Base-by-base conservation (phyloP, 2,888 invertebrate species). In the Notodonta ziczac region DNA sequence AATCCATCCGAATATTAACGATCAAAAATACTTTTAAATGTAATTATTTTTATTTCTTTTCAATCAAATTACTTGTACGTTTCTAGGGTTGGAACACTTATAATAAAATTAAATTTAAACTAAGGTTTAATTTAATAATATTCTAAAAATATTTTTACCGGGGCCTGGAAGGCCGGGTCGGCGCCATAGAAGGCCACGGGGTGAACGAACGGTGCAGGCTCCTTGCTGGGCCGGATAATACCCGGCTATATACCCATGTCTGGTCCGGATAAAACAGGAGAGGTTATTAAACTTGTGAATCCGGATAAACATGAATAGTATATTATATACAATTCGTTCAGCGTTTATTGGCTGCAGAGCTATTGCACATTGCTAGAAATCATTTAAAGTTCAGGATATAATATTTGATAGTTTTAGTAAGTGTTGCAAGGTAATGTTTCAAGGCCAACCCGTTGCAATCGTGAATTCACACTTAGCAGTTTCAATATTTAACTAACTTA, bases 161-260 rank as follows among this genome's bases (percentile, higher is more conserved):
- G n/a, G 39, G 54, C 54, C 54, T 54, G 54, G 54, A 39, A 35
- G 39, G 54, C 54, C 54, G 54, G 39, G 54, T 35, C 32, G 14
- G 9, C 39, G 54, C 54, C 54, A 54, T 39, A 14, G 54, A 54
- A 54, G 54, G 58, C 51, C 58, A 54, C 55, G 50, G 56, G 61
- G 61, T 61, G 61, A 61, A 61, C 61, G 61, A 16, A 58, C 61
- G 44, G 39, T 48, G 60, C 50, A 54, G n/a, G 44, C 44, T 56
- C 39, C 2, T 4, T 12, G 10, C 39, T 13, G 39, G 39, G 12
- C 54, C 54, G 54, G 54, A 54, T 39, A 39, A 54, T 39, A 54
- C 32, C 54, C 54, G 39, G 54, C 54, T 54, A 39, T 39, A 39
- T 32, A 52, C 52, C 39, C 35, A 35, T 9, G 39, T 54, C 54